Evolutionary conservation across 2,888 invertebrate species (phyloP).

Genomic region (Cataglyphis rosenhaueri): DNA sequence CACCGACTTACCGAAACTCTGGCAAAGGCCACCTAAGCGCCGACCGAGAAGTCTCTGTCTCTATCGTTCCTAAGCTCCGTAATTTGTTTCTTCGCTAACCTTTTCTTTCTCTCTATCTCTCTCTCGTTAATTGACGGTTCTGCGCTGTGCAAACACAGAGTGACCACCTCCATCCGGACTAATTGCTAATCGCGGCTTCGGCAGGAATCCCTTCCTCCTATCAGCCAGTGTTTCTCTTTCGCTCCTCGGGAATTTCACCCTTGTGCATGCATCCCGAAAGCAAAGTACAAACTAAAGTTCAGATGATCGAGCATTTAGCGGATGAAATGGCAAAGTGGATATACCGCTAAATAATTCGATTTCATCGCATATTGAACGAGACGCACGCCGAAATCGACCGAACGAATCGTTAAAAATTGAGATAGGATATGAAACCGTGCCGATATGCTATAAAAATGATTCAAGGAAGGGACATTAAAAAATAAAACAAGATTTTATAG

Average conservation of each 20-base stretch:
- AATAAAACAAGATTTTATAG: background rate
- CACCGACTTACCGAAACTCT: constrained; percentile 69
- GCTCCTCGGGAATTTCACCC: constrained; percentile 25
- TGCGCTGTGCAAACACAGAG: constrained; percentile 76
- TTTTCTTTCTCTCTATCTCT: constrained; percentile 43
- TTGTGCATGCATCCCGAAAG: constrained; percentile 26
- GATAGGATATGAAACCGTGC: background rate
- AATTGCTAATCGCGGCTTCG: constrained; percentile 79
- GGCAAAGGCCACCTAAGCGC: constrained; percentile 71
- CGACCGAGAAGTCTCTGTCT: constrained; percentile 38
- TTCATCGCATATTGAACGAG: constrained; percentile 27
- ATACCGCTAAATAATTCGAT: constrained; percentile 38
- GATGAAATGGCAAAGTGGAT: constrained; percentile 5
- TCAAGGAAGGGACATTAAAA: background rate
- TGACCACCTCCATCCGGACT: constrained; percentile 69
- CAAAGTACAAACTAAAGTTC: constrained; percentile 34
- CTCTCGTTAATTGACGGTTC: constrained; percentile 73
- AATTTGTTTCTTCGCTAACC: constrained; percentile 22
- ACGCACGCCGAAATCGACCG: constrained; percentile 11
- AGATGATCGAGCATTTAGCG: constrained; percentile 33
- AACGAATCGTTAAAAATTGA: constrained; percentile 23
- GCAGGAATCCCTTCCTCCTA: constrained; percentile 53
- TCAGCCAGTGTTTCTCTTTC: constrained; percentile 48
- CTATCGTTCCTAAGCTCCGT: constrained; percentile 25
- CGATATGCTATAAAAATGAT: background rate